Base-by-base conservation (phyloP, 1,140 invertebrate genomes). In the Bombus affinis region DNA sequence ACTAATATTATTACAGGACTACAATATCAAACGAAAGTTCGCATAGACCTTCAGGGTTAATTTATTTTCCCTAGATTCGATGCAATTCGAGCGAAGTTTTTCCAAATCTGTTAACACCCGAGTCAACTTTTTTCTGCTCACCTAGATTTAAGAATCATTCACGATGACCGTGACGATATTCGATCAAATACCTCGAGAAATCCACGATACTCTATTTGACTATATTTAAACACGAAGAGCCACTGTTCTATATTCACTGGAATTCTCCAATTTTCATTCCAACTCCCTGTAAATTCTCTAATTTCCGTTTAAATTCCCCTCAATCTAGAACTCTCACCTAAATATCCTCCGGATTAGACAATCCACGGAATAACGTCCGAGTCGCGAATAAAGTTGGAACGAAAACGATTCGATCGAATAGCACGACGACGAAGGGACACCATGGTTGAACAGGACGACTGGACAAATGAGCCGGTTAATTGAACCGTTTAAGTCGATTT, bases 401-500 rank as follows among this genome's bases (percentile, higher is more conserved):
- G 18, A 13, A 75, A 75, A 53, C 32, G 28, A 57, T 35, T 22
- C 57, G n/a, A 3, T 22, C 25, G 42, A 18, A 15, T 65, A 12
- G n/a, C 28, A 32, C n/a, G 75, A 65, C 28, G 5, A 47, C 13
- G 37, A 35, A 65, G 39, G 74, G 74, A 2, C 47, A 35, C 22
- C 65, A 18, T 32, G 65, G 72, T 28, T 35, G 22, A 37, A 62
- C n/a, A 35, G 73, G 39, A 59, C 37, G 37, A 73, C 28, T 53
- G 70, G 32, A 53, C 53, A 68, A 85, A 65, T 47, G 78, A 81
- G 57, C 70, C 53, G 77, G 83, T 80, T 79, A 79, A 84, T 79
- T 71, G 82, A 79, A 84, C 82, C 82, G 82, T 84, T 84, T 79
- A 84, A 79, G 76, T 72, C 65, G 68, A 72, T 80, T 73, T 80